Evolutionary conservation across 2,888 invertebrate genomes (phyloP), one percentile per base, ranked within the genome.

Genomic region (Gibbula magus): DNA sequence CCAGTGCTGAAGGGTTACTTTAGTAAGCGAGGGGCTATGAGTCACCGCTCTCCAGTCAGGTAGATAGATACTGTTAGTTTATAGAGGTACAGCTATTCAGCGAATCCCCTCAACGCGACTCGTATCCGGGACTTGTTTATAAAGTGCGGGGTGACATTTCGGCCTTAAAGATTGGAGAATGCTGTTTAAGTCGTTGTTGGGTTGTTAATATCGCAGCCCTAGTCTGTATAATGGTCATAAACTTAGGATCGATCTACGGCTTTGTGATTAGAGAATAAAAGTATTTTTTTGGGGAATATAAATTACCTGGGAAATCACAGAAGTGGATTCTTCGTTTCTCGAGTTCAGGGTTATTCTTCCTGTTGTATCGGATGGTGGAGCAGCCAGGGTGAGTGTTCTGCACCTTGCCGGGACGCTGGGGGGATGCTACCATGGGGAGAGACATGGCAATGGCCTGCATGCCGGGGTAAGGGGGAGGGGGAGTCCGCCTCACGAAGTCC

Each of bases 271-370:
- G 45, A 5, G 13, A 45, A 10, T 10, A 45, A 10, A 13, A 35
- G n/a, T n/a, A n/a, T n/a, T n/a, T 35, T 35, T 35, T 7, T 1
- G 5, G 45, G 45, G 13, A 45, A 45, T 45, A 45, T 45, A 8
- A 88, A 86, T 87, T 86, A 93, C 93, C 89, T 93, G 97, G 95
- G 93, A 97, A 98, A 94, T 98, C 97, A 94, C 99, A 99, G 93
- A 97, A 98, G 93, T 99, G 98, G 89, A 98, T 98, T 91, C 99
- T 94, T 88, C 98, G 94, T 93, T 98, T 98, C 93, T 99, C 98
- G 88, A 99, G 94, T 93, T 99, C 98, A 0, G 98, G 98, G 94
- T 99, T 99, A 93, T 98, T 98, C 92, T 98, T 95, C 86, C 98
- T 94, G 94, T 98, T 98, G 94, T 97, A 98, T 91, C 96, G 97